phyloP scores from a whole-genome alignment of 2,113 vertebrate species.

The Dissostichus mawsoni region DNA sequence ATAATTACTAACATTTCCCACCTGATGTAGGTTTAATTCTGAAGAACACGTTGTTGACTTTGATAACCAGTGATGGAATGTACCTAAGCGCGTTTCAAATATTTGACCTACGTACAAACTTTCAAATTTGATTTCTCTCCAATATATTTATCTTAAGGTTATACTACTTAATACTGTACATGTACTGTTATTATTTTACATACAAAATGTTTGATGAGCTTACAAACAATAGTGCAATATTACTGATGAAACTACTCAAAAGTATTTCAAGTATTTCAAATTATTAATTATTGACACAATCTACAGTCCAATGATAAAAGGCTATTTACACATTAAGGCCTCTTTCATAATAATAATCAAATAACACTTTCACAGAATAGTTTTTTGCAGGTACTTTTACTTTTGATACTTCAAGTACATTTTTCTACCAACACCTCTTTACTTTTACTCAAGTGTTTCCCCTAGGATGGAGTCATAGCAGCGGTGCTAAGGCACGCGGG shows the following conservation, averaged over 20 bases:
- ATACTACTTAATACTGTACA: too few species aligned
- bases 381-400: not conserved
- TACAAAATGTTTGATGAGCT: not conserved
- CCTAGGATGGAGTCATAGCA: too few species aligned
- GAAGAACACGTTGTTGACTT: too few species aligned
- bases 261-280: not conserved
- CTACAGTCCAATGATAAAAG: not conserved
- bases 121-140: too few species aligned
- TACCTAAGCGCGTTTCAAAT: too few species aligned
- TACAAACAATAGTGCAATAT: not conserved
- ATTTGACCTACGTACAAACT: too few species aligned
- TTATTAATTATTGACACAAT: not conserved
- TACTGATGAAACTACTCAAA: not conserved
- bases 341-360: too few species aligned
- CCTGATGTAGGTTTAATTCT: too few species aligned
- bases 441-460: not conserved
- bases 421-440: not conserved
- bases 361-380: not conserved
- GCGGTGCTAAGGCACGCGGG: too few species aligned
- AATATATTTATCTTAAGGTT: too few species aligned
- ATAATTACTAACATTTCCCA: not conserved
- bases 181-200: not conserved
- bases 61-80: too few species aligned
- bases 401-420: not conserved
- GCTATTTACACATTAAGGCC: too few species aligned